These are phyloP conservation scores for Opisthocomus hoazin DNA, from an alignment of 2,113 vertebrate species.

Conservation along the genomic window DNA sequence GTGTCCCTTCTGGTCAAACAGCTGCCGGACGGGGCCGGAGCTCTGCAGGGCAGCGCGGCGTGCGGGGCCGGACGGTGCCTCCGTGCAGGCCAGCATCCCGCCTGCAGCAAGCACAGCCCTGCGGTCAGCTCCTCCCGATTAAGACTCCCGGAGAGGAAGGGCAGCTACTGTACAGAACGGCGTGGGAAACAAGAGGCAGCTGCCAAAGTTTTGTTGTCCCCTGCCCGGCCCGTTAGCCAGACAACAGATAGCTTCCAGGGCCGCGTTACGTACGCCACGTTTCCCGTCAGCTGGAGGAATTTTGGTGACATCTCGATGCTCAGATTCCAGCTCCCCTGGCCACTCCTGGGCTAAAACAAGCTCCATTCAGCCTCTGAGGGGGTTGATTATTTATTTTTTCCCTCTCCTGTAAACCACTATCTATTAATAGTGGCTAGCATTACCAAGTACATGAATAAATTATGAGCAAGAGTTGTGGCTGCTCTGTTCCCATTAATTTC, in stretches of 20 bases:
- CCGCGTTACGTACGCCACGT: neutral
- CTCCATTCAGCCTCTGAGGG: neutral
- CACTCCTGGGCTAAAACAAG: neutral
- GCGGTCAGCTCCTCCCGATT: neutral
- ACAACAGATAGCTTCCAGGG: neutral
- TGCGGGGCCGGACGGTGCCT: accelerated
- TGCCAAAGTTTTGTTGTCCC: neutral
- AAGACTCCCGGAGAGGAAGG: neutral
- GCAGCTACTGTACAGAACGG: neutral
- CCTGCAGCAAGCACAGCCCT: neutral
- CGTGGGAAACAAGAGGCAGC: neutral
- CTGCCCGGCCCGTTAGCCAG: neutral
- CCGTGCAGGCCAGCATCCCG: neutral
- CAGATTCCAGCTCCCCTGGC: neutral
- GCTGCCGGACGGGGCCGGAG: too few species aligned
- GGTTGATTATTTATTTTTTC: neutral
- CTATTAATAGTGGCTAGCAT: slow-evolving; percentile 22
- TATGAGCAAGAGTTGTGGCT: neutral
- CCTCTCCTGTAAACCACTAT: neutral
- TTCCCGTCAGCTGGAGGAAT: neutral
- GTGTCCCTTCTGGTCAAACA: too few species aligned
- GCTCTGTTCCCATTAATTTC: slow-evolving; percentile 16
- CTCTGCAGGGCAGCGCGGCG: neutral
- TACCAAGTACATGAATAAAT: slow-evolving; percentile 35
- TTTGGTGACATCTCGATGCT: neutral